Percentiles rank a stretch among this genome's conserved stretches.
phyloP scores from a whole-genome alignment of 2,113 vertebrate genomes.

The Salvator merianae region DNA sequence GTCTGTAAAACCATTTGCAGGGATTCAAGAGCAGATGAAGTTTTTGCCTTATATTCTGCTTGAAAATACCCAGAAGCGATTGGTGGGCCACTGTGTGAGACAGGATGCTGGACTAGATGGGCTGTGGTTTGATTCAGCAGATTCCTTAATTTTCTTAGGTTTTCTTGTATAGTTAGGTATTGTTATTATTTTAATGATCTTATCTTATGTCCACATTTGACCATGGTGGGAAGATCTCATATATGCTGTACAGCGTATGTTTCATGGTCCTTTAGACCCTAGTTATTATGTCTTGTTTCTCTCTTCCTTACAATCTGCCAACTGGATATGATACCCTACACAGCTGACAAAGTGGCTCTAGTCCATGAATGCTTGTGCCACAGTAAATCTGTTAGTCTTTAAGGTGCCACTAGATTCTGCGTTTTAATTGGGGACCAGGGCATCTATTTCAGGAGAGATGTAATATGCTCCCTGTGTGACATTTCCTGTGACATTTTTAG shows the following conservation, averaged over 20 bases:
- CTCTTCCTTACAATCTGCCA: neutral
- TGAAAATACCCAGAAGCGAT: no score
- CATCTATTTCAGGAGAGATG: neutral
- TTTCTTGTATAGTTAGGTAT: no score
- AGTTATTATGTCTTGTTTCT: neutral
- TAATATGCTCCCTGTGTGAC: neutral
- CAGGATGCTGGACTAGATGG: no score
- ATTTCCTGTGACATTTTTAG: constrained; percentile 4
- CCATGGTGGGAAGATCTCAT: neutral
- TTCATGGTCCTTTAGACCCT: neutral
- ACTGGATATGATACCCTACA: neutral
- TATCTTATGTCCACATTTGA: neutral
- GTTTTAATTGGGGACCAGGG: neutral
- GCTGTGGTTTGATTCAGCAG: no score
- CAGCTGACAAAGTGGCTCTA: neutral
- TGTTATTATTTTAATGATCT: no score
- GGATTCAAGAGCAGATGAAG: no score
- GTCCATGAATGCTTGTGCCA: neutral
- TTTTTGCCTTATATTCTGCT: no score
- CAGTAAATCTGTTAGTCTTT: neutral
- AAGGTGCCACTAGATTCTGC: neutral
- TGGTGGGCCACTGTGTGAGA: no score
- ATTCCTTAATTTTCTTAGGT: no score
- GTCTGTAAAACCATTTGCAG: no score
- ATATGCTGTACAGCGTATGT: neutral